A percentile compares a stretch with the other conserved stretches of the same genome.
These are phyloP conservation scores for Malurus cyaneus DNA, from an alignment of 2,113 vertebrate genomes.

Conservation along the genomic window DNA sequence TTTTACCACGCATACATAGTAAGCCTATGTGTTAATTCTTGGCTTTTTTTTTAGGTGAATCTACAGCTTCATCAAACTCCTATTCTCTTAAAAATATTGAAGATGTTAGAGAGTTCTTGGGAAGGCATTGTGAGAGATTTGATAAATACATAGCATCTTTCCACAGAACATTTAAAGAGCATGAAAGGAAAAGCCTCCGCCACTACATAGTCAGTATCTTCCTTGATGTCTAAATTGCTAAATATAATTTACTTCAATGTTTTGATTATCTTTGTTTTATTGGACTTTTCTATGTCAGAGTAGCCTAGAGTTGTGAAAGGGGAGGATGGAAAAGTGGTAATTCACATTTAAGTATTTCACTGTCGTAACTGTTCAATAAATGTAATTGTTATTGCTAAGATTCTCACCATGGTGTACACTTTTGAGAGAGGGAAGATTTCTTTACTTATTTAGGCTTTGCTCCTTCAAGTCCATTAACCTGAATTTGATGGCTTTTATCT, in stretches of 20 bases:
- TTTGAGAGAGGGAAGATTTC: background rate
- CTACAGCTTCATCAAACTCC: slow-evolving; percentile 59
- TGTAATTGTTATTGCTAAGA: background rate
- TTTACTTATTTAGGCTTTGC: background rate
- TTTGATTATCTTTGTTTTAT: background rate
- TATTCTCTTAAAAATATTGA: slow-evolving; percentile 88
- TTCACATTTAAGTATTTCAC: background rate
- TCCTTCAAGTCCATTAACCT: background rate
- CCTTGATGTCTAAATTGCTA: background rate
- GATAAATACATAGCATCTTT: slow-evolving; percentile 86
- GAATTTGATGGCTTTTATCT: background rate
- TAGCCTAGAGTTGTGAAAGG: background rate
- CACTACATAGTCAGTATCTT: slow-evolving; percentile 89
- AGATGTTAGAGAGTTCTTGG: slow-evolving; percentile 89
- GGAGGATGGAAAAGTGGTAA: background rate
- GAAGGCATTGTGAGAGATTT: slow-evolving; percentile 86
- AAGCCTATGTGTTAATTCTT: background rate
- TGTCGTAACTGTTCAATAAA: background rate
- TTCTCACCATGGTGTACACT: background rate
- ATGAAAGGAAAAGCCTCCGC: slow-evolving; percentile 89
- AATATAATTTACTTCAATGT: background rate
- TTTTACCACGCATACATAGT: background rate
- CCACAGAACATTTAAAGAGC: slow-evolving; percentile 83
- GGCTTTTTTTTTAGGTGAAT: slow-evolving; percentile 71
- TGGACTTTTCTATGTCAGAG: background rate